Evolutionary conservation across 2,797 vertebrate species (phyloP).

Genomic region (Pangasius djambal): DNA sequence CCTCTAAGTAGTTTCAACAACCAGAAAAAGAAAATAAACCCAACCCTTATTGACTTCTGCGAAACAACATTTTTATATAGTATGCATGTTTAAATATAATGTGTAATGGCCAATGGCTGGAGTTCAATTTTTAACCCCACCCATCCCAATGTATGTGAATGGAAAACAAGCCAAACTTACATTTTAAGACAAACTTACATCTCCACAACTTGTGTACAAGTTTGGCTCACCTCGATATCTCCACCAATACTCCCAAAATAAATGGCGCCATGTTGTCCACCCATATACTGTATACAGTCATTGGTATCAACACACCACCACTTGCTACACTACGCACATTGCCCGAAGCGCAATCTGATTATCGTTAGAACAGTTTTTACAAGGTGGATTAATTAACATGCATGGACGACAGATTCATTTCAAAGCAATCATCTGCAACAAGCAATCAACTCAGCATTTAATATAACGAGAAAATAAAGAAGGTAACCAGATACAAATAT

Average conservation of each 20-base stretch:
- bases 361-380: no score
- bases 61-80: neutral
- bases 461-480: no score
- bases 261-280: neutral
- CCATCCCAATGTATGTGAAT: neutral
- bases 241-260: neutral
- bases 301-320: neutral
- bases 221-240: neutral
- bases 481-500: no score
- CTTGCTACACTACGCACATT: neutral
- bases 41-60: neutral
- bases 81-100: neutral
- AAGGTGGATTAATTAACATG: neutral
- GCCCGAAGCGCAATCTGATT: neutral
- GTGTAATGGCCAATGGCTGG: neutral
- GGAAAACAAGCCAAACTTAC: neutral
- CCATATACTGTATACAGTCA: neutral
- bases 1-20: neutral
- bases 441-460: no score
- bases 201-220: no score
- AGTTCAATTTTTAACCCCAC: neutral
- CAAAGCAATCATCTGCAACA: no score
- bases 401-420: no score
- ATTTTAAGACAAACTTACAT: no score
- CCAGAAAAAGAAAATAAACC: neutral